Evolutionary conservation across 2,113 vertebrate species (phyloP).

Genomic region (Monopterus albus): DNA sequence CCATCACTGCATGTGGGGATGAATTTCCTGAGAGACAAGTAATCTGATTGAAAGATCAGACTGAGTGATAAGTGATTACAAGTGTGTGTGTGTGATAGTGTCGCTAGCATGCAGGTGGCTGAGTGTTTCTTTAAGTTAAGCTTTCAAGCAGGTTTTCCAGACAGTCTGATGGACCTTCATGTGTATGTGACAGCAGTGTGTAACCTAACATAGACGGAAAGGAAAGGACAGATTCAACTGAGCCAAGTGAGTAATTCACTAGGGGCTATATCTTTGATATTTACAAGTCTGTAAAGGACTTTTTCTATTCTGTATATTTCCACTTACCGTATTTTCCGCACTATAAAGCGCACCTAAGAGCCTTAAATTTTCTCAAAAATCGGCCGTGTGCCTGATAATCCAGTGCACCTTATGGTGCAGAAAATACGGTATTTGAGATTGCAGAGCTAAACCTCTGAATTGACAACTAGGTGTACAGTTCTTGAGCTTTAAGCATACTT

Average conservation of each 20-base stretch:
- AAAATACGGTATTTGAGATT: too few species aligned
- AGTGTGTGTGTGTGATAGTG: background rate
- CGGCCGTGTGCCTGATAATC: too few species aligned
- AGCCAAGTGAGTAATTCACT: background rate
- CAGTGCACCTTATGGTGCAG: too few species aligned
- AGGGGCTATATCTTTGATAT: background rate
- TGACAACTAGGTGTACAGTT: background rate
- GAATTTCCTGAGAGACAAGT: background rate
- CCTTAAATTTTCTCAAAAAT: too few species aligned
- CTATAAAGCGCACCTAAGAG: too few species aligned
- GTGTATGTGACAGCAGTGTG: background rate
- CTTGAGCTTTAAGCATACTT: background rate
- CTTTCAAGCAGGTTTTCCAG: background rate
- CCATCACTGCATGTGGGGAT: background rate
- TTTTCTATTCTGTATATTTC: too few species aligned
- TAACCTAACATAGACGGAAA: background rate
- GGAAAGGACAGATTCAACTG: background rate
- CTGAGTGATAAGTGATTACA: constrained; percentile 1
- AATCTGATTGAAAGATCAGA: constrained; percentile 10
- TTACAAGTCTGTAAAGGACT: background rate
- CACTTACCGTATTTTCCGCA: too few species aligned
- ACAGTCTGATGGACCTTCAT: background rate
- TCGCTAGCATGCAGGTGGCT: constrained; percentile 11
- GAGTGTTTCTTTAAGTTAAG: background rate
- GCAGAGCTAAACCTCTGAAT: background rate